Evolutionary conservation across 2,797 vertebrate species (phyloP).

Genomic region (Gymnothorax javanicus): DNA sequence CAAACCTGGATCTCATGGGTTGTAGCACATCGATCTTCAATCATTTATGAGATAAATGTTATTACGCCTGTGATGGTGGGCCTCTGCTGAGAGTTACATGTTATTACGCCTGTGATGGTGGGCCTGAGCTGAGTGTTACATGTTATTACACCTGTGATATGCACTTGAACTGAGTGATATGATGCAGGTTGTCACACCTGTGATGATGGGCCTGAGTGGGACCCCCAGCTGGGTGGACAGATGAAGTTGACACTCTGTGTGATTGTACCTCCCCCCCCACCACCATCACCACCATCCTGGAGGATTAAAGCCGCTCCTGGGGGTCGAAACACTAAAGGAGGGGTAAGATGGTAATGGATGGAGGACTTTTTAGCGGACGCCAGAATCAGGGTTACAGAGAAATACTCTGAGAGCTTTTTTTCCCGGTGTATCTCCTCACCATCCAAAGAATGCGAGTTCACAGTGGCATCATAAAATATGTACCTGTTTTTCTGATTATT

Average conservation of each 20-base stretch:
- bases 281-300: background rate
- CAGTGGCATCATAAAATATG: background rate
- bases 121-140: background rate
- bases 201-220: conserved; percentile 3
- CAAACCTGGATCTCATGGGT: too few relatives aligned
- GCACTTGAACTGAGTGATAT: background rate
- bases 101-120: conserved; percentile 16
- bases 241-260: background rate
- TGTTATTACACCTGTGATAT: conserved; percentile 11
- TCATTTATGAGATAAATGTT: too few relatives aligned
- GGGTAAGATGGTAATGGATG: background rate
- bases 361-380: too few relatives aligned
- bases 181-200: background rate
- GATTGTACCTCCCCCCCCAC: conserved; percentile 17
- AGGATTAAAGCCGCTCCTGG: background rate
- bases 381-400: too few relatives aligned
- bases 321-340: background rate
- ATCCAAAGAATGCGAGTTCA: background rate
- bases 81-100: background rate
- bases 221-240: background rate
- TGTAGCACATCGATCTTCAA: too few relatives aligned
- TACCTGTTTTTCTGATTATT: background rate
- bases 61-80: too few relatives aligned
- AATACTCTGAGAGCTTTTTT: too few relatives aligned
- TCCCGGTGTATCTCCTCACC: background rate